phyloP scores from a whole-genome alignment of 1,140 invertebrate genomes.

The Panagrolaimus sp. region DNA sequence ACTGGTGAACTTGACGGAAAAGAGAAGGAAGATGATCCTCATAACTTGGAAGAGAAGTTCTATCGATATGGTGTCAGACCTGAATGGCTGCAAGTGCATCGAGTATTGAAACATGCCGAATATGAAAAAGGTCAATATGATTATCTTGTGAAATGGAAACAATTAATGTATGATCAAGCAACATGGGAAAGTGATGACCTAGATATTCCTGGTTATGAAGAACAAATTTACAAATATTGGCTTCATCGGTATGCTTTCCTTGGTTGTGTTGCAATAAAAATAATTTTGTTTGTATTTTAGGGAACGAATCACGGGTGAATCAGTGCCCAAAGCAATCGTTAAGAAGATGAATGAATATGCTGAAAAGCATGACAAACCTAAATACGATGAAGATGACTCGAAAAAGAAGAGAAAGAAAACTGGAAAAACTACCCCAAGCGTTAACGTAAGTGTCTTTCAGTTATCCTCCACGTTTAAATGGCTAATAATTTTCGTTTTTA shows the following conservation, averaged over 20 bases:
- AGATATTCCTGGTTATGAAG: conserved; percentile 78
- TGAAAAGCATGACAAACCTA: conserved; percentile 68
- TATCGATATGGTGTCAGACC: conserved; percentile 85
- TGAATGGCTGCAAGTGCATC: conserved; percentile 91
- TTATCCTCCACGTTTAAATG: too few species aligned
- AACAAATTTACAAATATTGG: conserved; percentile 84
- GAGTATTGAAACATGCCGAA: conserved; percentile 78
- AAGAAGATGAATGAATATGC: conserved; percentile 64
- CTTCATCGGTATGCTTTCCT: conserved; percentile 63
- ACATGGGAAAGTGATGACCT: conserved; percentile 92
- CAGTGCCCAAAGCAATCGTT: conserved; percentile 58
- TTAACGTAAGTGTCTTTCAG: conserved; percentile 43
- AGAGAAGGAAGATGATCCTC: conserved; percentile 56
- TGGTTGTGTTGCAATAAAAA: too few species aligned
- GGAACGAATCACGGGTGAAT: conserved; percentile 48
- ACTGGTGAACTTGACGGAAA: conserved; percentile 62
- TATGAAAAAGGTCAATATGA: conserved; percentile 61
- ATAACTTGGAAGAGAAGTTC: conserved; percentile 61
- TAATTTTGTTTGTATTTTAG: conserved; percentile 36
- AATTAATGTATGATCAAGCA: conserved; percentile 90
- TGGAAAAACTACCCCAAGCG: conserved; percentile 58
- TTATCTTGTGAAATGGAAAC: conserved; percentile 96
- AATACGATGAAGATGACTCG: conserved; percentile 65
- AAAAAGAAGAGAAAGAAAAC: conserved; percentile 62
- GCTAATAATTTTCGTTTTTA: too few species aligned